Evolutionary conservation across 2,113 vertebrate genomes (phyloP), one percentile per base, ranked within the genome.

Genomic region (Poecilia latipinna): DNA sequence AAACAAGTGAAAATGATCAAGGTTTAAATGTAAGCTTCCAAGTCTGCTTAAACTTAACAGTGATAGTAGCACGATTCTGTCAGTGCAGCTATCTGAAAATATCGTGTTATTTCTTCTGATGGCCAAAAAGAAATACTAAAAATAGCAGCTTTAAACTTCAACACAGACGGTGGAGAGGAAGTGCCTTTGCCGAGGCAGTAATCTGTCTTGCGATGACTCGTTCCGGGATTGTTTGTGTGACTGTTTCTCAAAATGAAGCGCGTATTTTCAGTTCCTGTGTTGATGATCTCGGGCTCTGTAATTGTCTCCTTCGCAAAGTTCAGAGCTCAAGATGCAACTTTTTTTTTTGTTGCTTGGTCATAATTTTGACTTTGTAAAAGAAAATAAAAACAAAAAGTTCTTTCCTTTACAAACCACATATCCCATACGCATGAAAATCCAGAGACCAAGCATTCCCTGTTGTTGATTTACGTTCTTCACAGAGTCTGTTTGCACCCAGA

Each of bases 401-500:
- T 68, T 65, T 8, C 70, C 65, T 17, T 37, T 37, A 64, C 17
- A 33, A 75, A n/a, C 48, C 42, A 19, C 32, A 29, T 39, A 28
- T 61, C 35, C 12, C 33, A 24, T 8, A 39, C 28, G 15, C 8
- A 7, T 39, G n/a, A 22, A 31, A 12, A 1, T 61, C 12, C 35
- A 15, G 4, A 17, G 6, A 29, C 12, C 37, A 54, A 69, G n/a
- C n/a, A 64, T 17, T 57, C 61, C 54, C 42, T 22, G 13, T 42
- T 57, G 37, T 11, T 73, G 12, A 57, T 79, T 64, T 54, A 13
- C 61, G 61, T 12, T 70, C 28, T 33, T 51, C 26, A 19, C 22
- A 22, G 48, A 51, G 17, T 42, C 51, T 54, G 33, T 86, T 83
- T 82, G 54, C 61, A 68, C 61, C 33, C 61, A 67, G 67, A 75